These are phyloP conservation scores for Corythoichthys haematopterus DNA, from an alignment of 2,113 vertebrate genomes.

Conservation along the genomic window DNA sequence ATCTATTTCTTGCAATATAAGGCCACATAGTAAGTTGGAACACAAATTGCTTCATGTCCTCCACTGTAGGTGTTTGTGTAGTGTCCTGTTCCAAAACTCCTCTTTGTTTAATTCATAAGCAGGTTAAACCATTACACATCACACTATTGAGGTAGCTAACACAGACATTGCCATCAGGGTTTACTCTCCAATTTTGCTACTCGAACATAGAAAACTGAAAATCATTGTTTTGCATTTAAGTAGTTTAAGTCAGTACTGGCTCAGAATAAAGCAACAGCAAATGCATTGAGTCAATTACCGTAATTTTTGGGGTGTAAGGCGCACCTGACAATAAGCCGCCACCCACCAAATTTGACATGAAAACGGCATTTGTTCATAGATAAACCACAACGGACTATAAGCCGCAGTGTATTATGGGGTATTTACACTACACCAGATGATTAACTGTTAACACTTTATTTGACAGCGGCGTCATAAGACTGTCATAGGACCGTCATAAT, in stretches of 20 bases:
- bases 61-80: neutral
- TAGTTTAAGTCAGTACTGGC: neutral
- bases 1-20: neutral
- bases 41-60: neutral
- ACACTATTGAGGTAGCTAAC: neutral
- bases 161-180: neutral
- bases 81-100: neutral
- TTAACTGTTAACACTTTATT: no score
- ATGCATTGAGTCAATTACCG: no score
- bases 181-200: neutral
- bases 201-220: neutral
- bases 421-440: no score
- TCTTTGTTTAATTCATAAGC: neutral
- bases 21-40: neutral
- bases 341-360: no score
- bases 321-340: no score
- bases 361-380: no score
- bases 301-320: no score
- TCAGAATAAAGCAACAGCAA: no score
- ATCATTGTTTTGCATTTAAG: neutral
- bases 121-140: neutral
- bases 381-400: no score
- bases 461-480: no score
- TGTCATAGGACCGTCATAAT: no score
- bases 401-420: no score